Percentiles rank a stretch among this genome's conserved stretches.
Conservation (phyloP, 2,888 invertebrate species). For the Drosophila percnosoma region DNA sequence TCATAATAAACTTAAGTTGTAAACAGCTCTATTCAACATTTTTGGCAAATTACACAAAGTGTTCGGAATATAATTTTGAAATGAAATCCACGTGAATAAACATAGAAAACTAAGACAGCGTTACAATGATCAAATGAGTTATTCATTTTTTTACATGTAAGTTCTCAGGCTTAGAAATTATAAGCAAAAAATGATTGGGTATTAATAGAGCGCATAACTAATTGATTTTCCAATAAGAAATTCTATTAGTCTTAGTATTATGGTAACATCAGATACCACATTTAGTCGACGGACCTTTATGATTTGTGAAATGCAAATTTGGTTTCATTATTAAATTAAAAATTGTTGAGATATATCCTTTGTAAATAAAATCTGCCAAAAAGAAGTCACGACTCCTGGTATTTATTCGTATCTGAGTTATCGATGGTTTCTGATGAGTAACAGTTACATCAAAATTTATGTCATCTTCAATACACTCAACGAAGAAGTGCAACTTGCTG, state of each 20-base stretch:
- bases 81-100: conserved; percentile 25
- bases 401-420: conserved; percentile 1
- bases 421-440: conserved; percentile 10
- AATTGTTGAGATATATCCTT: not conserved
- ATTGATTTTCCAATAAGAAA: not conserved
- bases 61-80: conserved; percentile 37
- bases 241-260: not conserved
- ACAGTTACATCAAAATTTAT: not conserved
- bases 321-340: not conserved
- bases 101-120: conserved; percentile 7
- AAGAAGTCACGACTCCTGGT: not conserved
- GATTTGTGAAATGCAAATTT: not conserved
- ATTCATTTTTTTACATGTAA: not conserved
- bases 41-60: conserved; percentile 38
- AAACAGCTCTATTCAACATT: conserved; percentile 60
- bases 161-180: not conserved
- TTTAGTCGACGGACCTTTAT: not conserved
- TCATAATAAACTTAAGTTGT: conserved; percentile 74
- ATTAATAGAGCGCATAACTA: not conserved
- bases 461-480: conserved; percentile 28
- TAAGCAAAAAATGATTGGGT: not conserved
- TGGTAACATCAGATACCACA: not conserved
- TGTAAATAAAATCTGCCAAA: not conserved
- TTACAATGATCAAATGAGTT: not conserved
- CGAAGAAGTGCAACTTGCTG: not conserved